phyloP scores from a whole-genome alignment of 2,113 vertebrate species.

The Xerus inauris region DNA sequence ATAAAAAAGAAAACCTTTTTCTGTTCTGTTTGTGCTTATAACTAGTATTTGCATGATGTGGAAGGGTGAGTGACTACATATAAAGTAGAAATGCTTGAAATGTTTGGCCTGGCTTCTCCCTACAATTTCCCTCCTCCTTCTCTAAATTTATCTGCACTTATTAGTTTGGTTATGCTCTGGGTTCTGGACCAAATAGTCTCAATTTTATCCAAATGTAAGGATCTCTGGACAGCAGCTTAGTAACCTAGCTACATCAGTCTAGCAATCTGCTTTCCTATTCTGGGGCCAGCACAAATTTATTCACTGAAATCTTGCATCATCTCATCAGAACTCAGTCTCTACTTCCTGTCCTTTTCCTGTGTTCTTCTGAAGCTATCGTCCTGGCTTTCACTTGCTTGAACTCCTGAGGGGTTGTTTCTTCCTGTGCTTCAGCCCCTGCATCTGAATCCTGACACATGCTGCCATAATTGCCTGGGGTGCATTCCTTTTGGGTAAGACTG shows the following conservation, averaged over 20 bases:
- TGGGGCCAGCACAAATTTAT: neutral
- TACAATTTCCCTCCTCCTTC: neutral
- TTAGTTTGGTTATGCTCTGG: neutral
- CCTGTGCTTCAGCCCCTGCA: rapidly evolving
- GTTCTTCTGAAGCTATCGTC: neutral
- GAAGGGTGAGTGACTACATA: neutral
- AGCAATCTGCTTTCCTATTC: neutral
- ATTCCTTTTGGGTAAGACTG: neutral
- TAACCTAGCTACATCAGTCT: neutral
- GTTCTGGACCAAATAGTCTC: neutral
- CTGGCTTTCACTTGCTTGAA: neutral
- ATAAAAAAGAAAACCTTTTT: neutral
- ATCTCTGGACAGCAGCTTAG: neutral
- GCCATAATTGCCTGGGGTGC: neutral
- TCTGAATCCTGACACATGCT: neutral
- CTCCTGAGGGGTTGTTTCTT: neutral
- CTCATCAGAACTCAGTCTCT: neutral
- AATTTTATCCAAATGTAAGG: neutral
- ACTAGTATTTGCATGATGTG: neutral
- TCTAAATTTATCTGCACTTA: neutral
- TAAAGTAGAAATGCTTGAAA: neutral
- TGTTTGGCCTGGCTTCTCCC: neutral
- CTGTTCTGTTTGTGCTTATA: neutral
- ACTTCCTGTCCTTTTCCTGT: neutral
- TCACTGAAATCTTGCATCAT: neutral